Evolutionary conservation across 2,797 vertebrate genomes (phyloP).

Genomic region (Chelidonichthys spinosus): DNA sequence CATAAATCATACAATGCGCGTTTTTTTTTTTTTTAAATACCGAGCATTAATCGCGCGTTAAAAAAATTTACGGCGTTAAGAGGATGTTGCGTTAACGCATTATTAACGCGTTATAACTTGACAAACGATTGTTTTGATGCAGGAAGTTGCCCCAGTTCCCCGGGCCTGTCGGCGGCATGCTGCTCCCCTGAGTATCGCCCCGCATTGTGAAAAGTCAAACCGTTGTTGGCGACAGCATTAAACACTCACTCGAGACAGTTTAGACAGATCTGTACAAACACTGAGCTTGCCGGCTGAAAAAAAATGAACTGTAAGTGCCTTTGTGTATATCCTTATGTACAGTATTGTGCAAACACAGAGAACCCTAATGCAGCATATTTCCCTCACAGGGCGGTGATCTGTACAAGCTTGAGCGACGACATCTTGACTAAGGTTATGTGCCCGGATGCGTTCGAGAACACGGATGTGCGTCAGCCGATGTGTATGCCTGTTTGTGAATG

Average conservation of each 20-base stretch:
- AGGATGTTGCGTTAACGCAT: too few species aligned
- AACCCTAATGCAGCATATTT: slow-evolving; percentile 13
- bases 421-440: slow-evolving; percentile 25
- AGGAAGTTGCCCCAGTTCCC: slow-evolving; percentile 6
- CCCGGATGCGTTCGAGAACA: background rate
- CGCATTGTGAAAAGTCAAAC: slow-evolving; percentile 32
- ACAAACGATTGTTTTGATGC: background rate
- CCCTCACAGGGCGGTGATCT: background rate
- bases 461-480: background rate
- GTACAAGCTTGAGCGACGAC: slow-evolving; percentile 10
- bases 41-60: too few species aligned
- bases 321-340: slow-evolving; percentile 14
- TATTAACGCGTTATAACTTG: too few species aligned
- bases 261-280: slow-evolving; percentile 47
- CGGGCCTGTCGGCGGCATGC: slow-evolving; percentile 8
- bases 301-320: slow-evolving; percentile 25
- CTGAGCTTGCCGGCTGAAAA: background rate
- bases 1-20: too few species aligned
- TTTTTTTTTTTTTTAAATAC: too few species aligned
- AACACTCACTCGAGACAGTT: slow-evolving; percentile 41
- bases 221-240: slow-evolving; percentile 13
- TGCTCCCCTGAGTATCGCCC: slow-evolving; percentile 20
- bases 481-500: slow-evolving; percentile 1
- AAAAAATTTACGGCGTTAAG: too few species aligned
- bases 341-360: slow-evolving; percentile 8